Conservation (phyloP, 2,113 vertebrate species). For the Grallaria varia region DNA sequence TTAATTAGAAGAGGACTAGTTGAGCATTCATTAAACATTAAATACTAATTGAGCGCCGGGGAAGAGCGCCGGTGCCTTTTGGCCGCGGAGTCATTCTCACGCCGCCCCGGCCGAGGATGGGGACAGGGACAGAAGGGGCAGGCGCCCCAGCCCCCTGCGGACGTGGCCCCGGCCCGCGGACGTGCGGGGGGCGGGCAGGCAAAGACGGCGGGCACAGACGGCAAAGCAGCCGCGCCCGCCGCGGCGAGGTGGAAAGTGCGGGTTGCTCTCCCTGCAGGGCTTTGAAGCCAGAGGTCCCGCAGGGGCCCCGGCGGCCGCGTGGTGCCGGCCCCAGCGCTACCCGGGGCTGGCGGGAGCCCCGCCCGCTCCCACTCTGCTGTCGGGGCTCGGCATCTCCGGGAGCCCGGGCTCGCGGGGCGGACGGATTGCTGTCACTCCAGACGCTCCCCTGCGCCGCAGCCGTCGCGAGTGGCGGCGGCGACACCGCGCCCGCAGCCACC, state of each 20-base stretch:
- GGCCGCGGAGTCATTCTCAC: slow-evolving; percentile 28
- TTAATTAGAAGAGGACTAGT: slow-evolving; percentile 59
- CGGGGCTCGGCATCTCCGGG: not conserved
- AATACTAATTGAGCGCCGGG: slow-evolving; percentile 52
- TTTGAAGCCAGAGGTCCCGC: not conserved
- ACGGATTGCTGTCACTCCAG: not conserved
- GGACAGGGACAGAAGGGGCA: not conserved
- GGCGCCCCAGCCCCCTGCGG: not conserved
- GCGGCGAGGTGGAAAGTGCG: not conserved
- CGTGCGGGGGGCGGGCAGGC: not conserved
- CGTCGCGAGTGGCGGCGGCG: no score
- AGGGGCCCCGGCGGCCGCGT: not conserved
- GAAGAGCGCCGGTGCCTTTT: not conserved
- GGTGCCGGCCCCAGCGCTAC: not conserved
- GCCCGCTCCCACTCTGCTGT: not conserved
- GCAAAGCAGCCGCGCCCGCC: not conserved
- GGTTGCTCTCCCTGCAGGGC: not conserved
- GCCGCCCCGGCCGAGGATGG: not conserved
- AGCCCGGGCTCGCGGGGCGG: not conserved
- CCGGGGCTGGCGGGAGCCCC: not conserved
- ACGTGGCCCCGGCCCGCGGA: not conserved
- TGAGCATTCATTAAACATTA: slow-evolving; percentile 39
- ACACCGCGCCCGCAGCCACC: not conserved
- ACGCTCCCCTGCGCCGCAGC: not conserved
- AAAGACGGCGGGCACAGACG: not conserved